Evolutionary conservation across 2,113 vertebrate genomes (phyloP), one percentile per base, ranked within the genome.

Genomic region (Oceanodroma tethys): DNA sequence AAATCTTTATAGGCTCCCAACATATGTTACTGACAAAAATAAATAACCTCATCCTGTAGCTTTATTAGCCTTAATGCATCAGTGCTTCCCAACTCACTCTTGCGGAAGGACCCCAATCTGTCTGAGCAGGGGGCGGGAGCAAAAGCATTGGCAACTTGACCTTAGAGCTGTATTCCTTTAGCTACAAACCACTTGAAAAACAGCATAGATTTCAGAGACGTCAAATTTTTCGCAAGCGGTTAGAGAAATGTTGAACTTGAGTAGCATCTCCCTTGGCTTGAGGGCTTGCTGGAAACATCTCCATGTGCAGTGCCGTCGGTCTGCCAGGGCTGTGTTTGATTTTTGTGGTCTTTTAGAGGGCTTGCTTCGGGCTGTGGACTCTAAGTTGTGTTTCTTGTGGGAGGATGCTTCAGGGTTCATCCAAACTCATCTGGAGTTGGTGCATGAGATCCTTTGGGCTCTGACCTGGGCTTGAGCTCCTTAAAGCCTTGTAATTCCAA

Each of bases 1-100:
- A 93, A 84, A 94, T 70, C 81, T 86, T 85, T 81, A 95, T 75
- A 52, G 92, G 74, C 75, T 88, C 79, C 74, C 59, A 40, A 45
- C 43, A 43, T 74, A 76, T 87, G 84, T 12, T 91, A 40, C 66
- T 87, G 75, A 34, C 67, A 86, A 52, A 74, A 74, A 89, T 66
- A 89, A 95, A 42, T 17, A 81, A 90, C 73, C 55, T 72, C 83
- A 26, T 93, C 66, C 58, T 22, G 34, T 38, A 29, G 89, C 32
- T 81, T 45, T 60, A 47, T 87, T 71, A 74, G 81, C 10, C 29
- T 84, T 80, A 26, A 59, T 16, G 34, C 86, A 52, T 79, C 56
- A 16, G 73, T 50, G 76, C 91, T 67, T 84, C 68, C 74, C 63
- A 27, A 2, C 22, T 30, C 15, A 1, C 29, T 89, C 23, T 2